Evolutionary conservation across 2,113 vertebrate genomes (phyloP), one percentile per base, ranked within the genome.

Genomic region (Andinoacara biseriatus): DNA sequence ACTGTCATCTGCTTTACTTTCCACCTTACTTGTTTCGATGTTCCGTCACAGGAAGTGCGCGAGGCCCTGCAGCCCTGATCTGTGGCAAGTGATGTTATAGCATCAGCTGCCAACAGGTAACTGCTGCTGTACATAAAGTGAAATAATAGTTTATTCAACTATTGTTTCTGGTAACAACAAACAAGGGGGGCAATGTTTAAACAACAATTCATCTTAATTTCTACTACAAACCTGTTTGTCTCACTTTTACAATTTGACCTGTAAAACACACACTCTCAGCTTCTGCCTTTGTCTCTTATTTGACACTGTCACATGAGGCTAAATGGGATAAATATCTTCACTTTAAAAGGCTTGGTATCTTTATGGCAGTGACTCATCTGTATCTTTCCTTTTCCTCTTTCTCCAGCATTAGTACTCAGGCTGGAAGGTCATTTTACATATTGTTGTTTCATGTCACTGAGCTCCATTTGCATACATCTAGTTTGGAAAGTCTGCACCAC

Each of bases 391-490:
- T 72, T 72, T 54, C 24, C 10, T 31, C 17, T 6, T 17, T 72
- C 52, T 54, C 24, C 17, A 72, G 43, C 65, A 31, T 72, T 72
- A 52, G 65, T 72, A 49, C 65, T 69, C 15, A 17, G 20, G 65
- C 46, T 52, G 24, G 40, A 56, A 15, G 43, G 54, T 69, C 87
- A 15, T 49, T 88, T 83, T 82, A 54, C 24, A 76, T 78, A 35
- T 11, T 14, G 1, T 58, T 2, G 0, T 46, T 54, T 58, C 1
- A 84, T 76, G 54, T 14, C 46, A 22, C 60, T 3, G 11, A 18
- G 35, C 7, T 6, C 10, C 2, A n/a, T 85, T 72, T 82, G 79
- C 72, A 33, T 58, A 13, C 58, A 56, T 10, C 0, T 58, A 20
- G 43, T 58, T 72, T 74, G 13, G 46, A 24, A 49, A 65, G 56